phyloP scores from a whole-genome alignment of 2,797 vertebrate genomes.

The Gastrophryne carolinensis region DNA sequence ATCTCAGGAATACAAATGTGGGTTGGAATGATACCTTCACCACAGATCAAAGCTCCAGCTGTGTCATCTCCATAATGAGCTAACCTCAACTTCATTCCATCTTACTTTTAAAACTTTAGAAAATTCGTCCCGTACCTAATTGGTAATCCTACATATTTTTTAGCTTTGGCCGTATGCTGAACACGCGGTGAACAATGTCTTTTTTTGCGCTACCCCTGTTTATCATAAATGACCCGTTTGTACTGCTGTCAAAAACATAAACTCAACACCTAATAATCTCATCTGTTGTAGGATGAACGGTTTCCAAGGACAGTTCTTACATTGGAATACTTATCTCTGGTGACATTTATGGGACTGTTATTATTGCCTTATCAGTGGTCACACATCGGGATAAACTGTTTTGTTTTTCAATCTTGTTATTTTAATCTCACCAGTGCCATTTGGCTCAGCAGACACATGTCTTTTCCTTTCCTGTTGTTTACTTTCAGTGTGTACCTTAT shows the following conservation, averaged over 20 bases:
- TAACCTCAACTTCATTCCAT: too few relatives aligned
- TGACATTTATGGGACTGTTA: conserved; percentile 16
- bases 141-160: not conserved
- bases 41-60: too few relatives aligned
- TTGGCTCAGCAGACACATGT: conserved; percentile 49
- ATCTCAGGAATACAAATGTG: too few relatives aligned
- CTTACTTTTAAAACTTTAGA: not conserved
- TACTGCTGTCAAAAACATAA: not conserved
- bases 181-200: not conserved
- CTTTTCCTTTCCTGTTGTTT: conserved; percentile 49
- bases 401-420: conserved; percentile 51
- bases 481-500: conserved; percentile 51
- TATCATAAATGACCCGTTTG: not conserved
- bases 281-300: not conserved
- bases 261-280: not conserved
- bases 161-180: too few relatives aligned
- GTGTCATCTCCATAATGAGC: too few relatives aligned
- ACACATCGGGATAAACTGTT: conserved; percentile 31
- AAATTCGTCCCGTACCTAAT: not conserved
- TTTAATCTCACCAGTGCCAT: conserved; percentile 50
- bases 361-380: conserved; percentile 16
- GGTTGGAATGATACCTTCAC: too few relatives aligned
- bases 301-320: not conserved
- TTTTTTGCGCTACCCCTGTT: not conserved
- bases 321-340: conserved; percentile 2